Evolutionary conservation across 2,888 invertebrate species (phyloP).

Genomic region (Ornithoptera alexandrae): DNA sequence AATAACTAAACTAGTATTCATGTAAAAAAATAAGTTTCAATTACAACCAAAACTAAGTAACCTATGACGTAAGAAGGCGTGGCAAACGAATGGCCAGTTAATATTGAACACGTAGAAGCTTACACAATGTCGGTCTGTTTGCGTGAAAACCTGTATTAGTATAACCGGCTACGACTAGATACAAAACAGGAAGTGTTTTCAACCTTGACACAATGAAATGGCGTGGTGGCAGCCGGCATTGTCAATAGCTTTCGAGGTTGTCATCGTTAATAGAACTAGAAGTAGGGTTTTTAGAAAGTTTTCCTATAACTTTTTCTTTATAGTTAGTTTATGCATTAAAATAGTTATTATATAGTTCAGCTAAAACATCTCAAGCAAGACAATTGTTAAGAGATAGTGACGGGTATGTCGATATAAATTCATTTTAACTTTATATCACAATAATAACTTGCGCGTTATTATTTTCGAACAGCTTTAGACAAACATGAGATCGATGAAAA

Average conservation of each 20-base stretch:
- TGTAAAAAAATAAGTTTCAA: neutral
- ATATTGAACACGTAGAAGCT: slow-evolving; percentile 5
- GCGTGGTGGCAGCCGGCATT: neutral
- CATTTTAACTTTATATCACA: too few relatives aligned
- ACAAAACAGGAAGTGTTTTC: slow-evolving; percentile 21
- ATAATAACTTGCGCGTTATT: too few relatives aligned
- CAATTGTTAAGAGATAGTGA: too few relatives aligned
- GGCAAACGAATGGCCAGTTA: slow-evolving; percentile 18
- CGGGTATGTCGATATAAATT: too few relatives aligned
- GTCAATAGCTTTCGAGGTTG: slow-evolving; percentile 1
- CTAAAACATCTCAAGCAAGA: too few relatives aligned
- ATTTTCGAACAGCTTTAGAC: too few relatives aligned
- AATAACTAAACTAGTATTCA: neutral
- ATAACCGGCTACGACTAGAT: slow-evolving; percentile 16
- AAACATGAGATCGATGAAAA: too few relatives aligned
- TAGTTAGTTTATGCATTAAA: too few relatives aligned
- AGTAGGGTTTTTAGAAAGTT: too few relatives aligned
- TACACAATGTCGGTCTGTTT: slow-evolving; percentile 1
- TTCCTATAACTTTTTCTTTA: too few relatives aligned
- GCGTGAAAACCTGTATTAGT: slow-evolving; percentile 16
- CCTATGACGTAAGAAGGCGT: slow-evolving; percentile 22
- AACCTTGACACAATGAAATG: slow-evolving; percentile 28
- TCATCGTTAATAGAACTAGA: neutral
- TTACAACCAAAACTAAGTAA: too few relatives aligned
- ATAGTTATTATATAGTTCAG: too few relatives aligned